These are phyloP conservation scores for Montipora capitata DNA, from an alignment of 92 coral and sea anemone species.

Conservation along the genomic window DNA sequence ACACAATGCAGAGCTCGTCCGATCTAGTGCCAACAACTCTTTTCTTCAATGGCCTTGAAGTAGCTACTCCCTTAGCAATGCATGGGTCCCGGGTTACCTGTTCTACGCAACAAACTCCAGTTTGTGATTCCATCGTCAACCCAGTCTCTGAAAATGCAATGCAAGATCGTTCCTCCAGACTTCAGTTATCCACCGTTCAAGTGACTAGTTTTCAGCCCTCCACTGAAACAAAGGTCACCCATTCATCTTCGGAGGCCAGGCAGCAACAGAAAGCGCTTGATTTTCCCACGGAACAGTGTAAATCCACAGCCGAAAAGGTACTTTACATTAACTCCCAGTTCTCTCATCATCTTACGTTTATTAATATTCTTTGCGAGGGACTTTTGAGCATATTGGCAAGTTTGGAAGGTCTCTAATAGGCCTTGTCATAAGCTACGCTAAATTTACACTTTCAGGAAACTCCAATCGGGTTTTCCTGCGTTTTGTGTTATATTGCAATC, in stretches of 20 bases:
- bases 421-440: too few relatives aligned
- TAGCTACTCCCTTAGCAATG: neutral
- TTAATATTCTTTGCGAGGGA: neutral
- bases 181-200: constrained; percentile 16
- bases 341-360: neutral
- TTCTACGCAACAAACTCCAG: neutral
- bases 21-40: too few relatives aligned
- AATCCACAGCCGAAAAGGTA: neutral
- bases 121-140: neutral
- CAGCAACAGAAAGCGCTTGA: neutral
- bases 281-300: neutral
- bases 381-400: too few relatives aligned
- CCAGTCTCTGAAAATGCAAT: neutral
- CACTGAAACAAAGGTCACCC: neutral
- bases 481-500: too few relatives aligned
- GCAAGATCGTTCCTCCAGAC: constrained; percentile 15
- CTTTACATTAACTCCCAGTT: neutral
- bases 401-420: too few relatives aligned
- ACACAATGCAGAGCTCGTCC: too few relatives aligned
- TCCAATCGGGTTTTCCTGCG: too few relatives aligned
- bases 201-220: constrained; percentile 27
- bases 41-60: neutral
- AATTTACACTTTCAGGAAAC: too few relatives aligned
- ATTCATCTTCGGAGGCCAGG: neutral
- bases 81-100: neutral